Evolutionary conservation across 2,113 vertebrate species (phyloP).

Genomic region (Hassar affinis): DNA sequence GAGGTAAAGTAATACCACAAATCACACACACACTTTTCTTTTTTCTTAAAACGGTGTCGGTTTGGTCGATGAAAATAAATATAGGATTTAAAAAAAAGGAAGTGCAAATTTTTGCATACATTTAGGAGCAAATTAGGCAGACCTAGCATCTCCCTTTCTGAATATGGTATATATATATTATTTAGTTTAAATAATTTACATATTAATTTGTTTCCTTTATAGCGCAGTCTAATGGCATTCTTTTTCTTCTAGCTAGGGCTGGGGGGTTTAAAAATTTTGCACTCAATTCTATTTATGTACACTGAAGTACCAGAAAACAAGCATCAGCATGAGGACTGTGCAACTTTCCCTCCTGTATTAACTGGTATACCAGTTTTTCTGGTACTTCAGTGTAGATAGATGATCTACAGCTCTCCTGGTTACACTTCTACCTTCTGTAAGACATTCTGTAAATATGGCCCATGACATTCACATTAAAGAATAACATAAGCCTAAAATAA

Average conservation of each 20-base stretch:
- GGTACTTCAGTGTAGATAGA: neutral
- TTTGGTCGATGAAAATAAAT: neutral
- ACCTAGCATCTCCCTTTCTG: neutral
- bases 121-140: neutral
- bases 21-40: neutral
- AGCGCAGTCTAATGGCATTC: too few species aligned
- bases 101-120: neutral
- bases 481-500: neutral
- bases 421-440: neutral
- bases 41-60: neutral
- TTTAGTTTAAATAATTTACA: neutral
- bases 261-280: neutral
- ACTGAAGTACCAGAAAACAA: too few species aligned
- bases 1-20: constrained; percentile 31
- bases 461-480: too few species aligned
- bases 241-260: neutral
- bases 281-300: neutral
- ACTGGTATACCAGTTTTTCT: too few species aligned
- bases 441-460: neutral
- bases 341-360: too few species aligned
- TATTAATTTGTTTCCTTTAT: neutral
- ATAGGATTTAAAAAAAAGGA: too few species aligned
- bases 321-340: too few species aligned
- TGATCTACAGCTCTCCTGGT: neutral
- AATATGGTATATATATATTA: neutral